Evolutionary conservation across 2,797 vertebrate species (phyloP), one percentile per base, ranked within the genome.

Genomic region (Pseudochaenichthys georgianus): DNA sequence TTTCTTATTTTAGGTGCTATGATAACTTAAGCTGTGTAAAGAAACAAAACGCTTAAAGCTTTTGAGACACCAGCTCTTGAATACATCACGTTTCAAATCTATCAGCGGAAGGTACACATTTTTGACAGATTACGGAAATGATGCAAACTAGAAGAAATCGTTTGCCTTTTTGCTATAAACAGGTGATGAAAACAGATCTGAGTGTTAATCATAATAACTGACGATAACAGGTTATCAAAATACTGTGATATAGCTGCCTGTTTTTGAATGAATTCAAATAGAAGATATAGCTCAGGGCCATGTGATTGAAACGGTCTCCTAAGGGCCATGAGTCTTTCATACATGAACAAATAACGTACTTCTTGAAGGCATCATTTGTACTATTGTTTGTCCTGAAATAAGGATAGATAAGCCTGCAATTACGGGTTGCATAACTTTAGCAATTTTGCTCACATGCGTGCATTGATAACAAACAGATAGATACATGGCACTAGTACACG

Each of bases 401-500:
- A 75, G 38, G 28, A 28, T 16, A 60, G n/a, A 55, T 19, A 50
- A 28, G 3, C n/a, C 8, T 52, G 16, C 38, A 52, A 65, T 34
- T 23, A 34, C 17, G 45, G 16, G 13, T 57, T 62, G 73, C 4
- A 19, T 34, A 31, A 70, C 34, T 16, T 19, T 42, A 34, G 10
- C 63, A 9, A 7, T 76, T 45, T 51, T 15, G 13, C 15, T 46
- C 19, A 79, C 6, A 46, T 9, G 9, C 0, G 1, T 60, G 48
- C 12, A 65, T 38, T 62, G 41, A 86, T 70, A 57, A 70, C 31
- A 61, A 23, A 68, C 16, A 55, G 5, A 77, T 46, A 52, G 5
- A 77, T 46, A 65, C 17, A 61, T 73, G 58, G 74, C 19, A 58
- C 2, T 13, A 28, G 28, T 28, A 13, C 48, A 64, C 0, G 21